A percentile compares a stretch with the other conserved stretches of the same genome.
phyloP scores from a whole-genome alignment of 2,888 invertebrate genomes.

The Andrena bucephala region DNA sequence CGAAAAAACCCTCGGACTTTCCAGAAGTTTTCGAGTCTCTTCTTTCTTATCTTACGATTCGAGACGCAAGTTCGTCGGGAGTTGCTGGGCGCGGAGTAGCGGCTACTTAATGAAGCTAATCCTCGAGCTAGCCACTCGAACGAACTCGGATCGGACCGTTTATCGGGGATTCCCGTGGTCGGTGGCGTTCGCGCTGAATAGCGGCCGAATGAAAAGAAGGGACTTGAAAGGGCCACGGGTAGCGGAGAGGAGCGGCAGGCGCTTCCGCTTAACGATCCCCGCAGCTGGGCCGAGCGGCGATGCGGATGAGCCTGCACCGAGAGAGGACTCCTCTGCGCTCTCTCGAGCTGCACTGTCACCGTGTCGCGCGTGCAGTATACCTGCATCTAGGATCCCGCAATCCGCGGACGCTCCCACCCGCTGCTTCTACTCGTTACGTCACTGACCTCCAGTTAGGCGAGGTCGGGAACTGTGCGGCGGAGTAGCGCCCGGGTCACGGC shows the following conservation, averaged over 20 bases:
- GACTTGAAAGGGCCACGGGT: slow-evolving; percentile 1
- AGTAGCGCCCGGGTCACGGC: slow-evolving; percentile 53
- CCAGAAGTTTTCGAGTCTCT: too few relatives aligned
- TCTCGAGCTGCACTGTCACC: slow-evolving; percentile 49
- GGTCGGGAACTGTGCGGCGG: slow-evolving; percentile 71
- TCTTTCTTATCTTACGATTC: too few relatives aligned
- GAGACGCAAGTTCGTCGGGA: too few relatives aligned
- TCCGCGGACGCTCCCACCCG: slow-evolving; percentile 49
- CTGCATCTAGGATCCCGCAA: slow-evolving; percentile 66
- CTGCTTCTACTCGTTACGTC: slow-evolving; percentile 66
- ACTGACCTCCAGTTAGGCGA: slow-evolving; percentile 77
- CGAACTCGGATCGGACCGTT: slow-evolving; percentile 16
- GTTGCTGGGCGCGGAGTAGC: neutral
- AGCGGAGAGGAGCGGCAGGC: neutral
- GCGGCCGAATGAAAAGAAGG: slow-evolving; percentile 21
- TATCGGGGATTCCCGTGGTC: neutral
- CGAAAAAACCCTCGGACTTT: too few relatives aligned
- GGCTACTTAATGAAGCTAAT: slow-evolving; percentile 26
- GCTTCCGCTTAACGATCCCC: slow-evolving; percentile 42
- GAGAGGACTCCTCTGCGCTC: slow-evolving; percentile 14
- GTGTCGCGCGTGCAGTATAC: slow-evolving; percentile 55
- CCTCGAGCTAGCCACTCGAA: neutral
- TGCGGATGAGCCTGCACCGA: slow-evolving; percentile 41
- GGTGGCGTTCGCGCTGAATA: slow-evolving; percentile 3
- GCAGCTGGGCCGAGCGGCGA: slow-evolving; percentile 13